phyloP scores from a whole-genome alignment of 1,140 invertebrate species.

The Ceratitis capitata region DNA sequence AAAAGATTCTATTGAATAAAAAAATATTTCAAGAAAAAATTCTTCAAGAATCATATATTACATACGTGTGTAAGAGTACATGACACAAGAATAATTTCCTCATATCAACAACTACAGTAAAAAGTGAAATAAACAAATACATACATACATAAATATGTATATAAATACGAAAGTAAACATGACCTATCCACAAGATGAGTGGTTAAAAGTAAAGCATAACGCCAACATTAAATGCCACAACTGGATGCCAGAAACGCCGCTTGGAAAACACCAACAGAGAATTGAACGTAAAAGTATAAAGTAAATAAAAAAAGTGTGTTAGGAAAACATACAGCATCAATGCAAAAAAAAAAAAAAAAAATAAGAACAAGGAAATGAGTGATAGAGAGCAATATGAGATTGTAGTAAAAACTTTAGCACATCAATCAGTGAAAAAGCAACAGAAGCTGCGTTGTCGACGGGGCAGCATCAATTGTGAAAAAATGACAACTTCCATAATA shows the following conservation, averaged over 20 bases:
- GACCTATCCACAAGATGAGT: constrained; percentile 16
- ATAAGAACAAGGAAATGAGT: too few species aligned
- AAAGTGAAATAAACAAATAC: constrained; percentile 27
- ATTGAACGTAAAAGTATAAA: neutral
- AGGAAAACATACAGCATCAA: neutral
- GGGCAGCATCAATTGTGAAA: neutral
- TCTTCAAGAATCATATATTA: too few species aligned
- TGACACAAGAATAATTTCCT: too few species aligned
- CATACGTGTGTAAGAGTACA: too few species aligned
- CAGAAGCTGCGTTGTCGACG: neutral
- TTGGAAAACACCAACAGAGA: neutral
- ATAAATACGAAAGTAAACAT: constrained; percentile 8
- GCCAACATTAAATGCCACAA: neutral
- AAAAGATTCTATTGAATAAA: too few species aligned
- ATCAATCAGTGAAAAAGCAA: constrained; percentile 4
- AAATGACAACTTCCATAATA: constrained; percentile 10
- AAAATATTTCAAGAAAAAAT: too few species aligned
- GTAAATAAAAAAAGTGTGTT: constrained; percentile 19
- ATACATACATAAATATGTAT: neutral
- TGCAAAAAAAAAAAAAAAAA: neutral
- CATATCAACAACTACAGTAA: neutral
- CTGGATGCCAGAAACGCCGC: neutral
- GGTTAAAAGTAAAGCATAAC: constrained; percentile 6
- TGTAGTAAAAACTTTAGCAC: neutral
- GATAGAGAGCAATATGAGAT: neutral